Evolutionary conservation across 1,140 invertebrate genomes (phyloP).

Genomic region (Neuroterus valhalla): DNA sequence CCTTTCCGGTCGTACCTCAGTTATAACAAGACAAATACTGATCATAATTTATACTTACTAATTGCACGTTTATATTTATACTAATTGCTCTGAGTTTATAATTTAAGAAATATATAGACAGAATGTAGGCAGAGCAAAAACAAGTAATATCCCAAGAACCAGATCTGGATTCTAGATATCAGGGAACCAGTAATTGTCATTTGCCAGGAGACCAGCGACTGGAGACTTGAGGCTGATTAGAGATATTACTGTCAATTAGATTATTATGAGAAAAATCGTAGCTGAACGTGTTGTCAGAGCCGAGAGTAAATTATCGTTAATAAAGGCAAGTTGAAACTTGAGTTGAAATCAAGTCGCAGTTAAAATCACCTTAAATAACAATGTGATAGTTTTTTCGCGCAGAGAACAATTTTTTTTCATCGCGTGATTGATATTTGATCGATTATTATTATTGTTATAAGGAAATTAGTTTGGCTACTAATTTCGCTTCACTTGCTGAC

Average conservation of each 20-base stretch:
- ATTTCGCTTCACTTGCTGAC: neutral
- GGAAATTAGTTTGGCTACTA: conserved; percentile 12
- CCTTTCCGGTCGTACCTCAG: conserved; percentile 7
- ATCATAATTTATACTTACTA: conserved; percentile 30
- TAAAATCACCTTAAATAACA: conserved; percentile 25
- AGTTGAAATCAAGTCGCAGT: conserved; percentile 23
- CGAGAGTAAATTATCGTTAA: conserved; percentile 32
- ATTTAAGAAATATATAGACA: conserved; percentile 8
- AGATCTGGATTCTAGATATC: conserved; percentile 30
- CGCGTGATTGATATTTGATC: neutral
- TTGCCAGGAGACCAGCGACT: conserved; percentile 9
- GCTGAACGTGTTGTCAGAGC: neutral
- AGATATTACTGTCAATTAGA: conserved; percentile 13
- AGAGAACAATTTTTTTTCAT: no score
- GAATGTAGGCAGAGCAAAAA: neutral
- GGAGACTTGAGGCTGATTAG: neutral
- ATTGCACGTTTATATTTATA: conserved; percentile 28
- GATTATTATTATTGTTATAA: neutral
- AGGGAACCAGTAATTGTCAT: conserved; percentile 27
- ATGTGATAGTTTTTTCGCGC: neutral
- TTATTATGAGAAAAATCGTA: conserved; percentile 6
- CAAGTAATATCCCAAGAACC: conserved; percentile 11
- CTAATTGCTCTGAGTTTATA: conserved; percentile 28
- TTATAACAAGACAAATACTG: conserved; percentile 28
- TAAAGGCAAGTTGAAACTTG: neutral